Evolutionary conservation across 2,797 vertebrate genomes (phyloP).

Genomic region (Melanitta fusca): DNA sequence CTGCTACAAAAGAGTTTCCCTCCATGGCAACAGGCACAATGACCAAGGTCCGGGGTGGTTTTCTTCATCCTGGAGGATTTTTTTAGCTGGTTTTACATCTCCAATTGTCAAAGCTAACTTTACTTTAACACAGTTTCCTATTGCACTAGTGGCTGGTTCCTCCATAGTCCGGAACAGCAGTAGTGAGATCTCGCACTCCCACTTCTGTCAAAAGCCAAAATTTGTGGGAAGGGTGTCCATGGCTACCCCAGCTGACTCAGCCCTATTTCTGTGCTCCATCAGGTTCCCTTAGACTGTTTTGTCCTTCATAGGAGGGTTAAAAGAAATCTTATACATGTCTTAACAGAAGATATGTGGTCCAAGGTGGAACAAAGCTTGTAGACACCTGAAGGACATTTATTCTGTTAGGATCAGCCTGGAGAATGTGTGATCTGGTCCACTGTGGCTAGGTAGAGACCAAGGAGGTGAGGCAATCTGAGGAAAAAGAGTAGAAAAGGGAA

Average conservation of each 20-base stretch:
- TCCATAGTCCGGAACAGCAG: not conserved
- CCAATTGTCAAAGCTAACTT: not conserved
- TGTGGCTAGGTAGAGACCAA: not conserved
- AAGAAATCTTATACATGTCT: not conserved
- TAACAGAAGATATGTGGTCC: not conserved
- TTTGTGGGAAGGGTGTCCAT: not conserved
- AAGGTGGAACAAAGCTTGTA: not conserved
- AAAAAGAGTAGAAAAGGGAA: not conserved
- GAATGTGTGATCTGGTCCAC: not conserved
- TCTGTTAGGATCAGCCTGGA: not conserved
- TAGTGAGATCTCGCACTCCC: not conserved
- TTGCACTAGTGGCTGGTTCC: not conserved
- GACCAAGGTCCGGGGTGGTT: slow-evolving; percentile 33
- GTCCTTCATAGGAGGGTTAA: not conserved
- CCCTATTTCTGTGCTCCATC: not conserved
- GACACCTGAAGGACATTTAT: not conserved
- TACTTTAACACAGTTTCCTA: not conserved
- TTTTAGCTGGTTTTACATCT: not conserved
- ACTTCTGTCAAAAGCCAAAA: not conserved
- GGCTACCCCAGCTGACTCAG: not conserved
- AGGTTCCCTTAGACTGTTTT: not conserved
- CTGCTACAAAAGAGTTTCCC: not conserved
- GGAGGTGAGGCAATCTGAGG: not conserved
- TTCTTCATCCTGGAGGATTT: slow-evolving; percentile 28
- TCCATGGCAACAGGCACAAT: slow-evolving; percentile 50